phyloP scores from a whole-genome alignment of 2,113 vertebrate species.

The Pseudopodoces humilis region DNA sequence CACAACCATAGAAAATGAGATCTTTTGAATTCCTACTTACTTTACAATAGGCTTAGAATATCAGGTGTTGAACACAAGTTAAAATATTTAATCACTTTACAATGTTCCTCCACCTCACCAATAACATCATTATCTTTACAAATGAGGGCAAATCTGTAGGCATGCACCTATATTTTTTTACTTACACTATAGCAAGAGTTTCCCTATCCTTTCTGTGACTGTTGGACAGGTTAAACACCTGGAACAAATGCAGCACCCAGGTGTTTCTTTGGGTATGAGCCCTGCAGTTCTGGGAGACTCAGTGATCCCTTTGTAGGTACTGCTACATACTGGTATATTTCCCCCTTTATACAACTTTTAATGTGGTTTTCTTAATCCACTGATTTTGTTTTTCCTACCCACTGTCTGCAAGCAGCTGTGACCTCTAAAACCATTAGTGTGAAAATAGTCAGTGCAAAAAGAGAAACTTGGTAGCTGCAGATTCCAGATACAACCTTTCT shows the following conservation, averaged over 20 bases:
- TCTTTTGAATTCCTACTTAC: background rate
- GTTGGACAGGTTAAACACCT: background rate
- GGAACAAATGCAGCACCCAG: background rate
- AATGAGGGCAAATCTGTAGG: background rate
- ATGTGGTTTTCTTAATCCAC: background rate
- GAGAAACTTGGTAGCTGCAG: background rate
- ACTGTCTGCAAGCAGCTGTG: background rate
- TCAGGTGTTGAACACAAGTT: background rate
- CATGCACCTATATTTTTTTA: background rate
- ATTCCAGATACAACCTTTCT: background rate
- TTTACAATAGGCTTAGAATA: background rate
- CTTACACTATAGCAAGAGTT: accelerated
- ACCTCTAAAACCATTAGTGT: background rate
- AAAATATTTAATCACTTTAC: background rate
- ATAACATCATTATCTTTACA: background rate
- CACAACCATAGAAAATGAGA: background rate
- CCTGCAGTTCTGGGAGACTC: background rate
- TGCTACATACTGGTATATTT: background rate
- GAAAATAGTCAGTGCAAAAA: background rate
- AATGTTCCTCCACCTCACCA: background rate
- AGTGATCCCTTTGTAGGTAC: background rate
- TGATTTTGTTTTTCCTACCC: background rate
- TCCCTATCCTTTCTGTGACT: background rate
- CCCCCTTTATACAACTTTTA: background rate
- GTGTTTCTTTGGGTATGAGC: background rate